Percentiles rank a stretch among this genome's conserved stretches.
Evolutionary conservation across 2,888 invertebrate species (phyloP).

Genomic region (Alloplasta piceator): DNA sequence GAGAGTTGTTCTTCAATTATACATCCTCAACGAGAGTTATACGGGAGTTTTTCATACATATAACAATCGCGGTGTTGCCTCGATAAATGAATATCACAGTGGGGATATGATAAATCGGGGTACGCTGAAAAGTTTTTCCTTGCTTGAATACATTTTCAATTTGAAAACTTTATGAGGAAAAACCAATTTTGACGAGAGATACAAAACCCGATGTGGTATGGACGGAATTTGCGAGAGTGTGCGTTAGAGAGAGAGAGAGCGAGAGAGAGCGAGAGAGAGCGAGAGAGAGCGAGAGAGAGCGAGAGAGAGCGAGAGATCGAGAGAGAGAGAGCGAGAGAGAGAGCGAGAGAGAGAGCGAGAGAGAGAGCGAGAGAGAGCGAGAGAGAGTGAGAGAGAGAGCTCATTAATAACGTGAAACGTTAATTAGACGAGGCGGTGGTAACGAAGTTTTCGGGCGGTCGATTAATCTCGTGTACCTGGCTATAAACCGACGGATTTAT

Average conservation of each 20-base stretch:
- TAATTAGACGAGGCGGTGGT: conserved; percentile 59
- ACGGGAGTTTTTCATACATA: conserved; percentile 2
- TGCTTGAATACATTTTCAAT: conserved; percentile 36
- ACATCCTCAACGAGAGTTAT: conserved; percentile 16
- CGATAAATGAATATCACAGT: conserved; percentile 49
- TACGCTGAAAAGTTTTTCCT: conserved; percentile 19
- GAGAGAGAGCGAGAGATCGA: conserved; percentile 1
- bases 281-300: background rate
- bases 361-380: conserved; percentile 3
- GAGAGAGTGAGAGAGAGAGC: conserved; percentile 35
- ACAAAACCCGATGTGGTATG: conserved; percentile 12
- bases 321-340: background rate
- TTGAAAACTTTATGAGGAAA: conserved; percentile 26
- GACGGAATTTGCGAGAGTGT: background rate
- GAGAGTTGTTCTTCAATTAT: conserved; percentile 6
- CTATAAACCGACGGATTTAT: conserved; percentile 60
- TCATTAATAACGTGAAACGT: conserved; percentile 66
- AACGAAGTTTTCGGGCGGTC: conserved; percentile 64
- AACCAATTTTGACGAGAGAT: conserved; percentile 44
- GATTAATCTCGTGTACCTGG: conserved; percentile 65
- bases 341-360: background rate
- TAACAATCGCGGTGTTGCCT: background rate
- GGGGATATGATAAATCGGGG: background rate
- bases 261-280: no score
- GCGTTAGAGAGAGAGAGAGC: conserved; percentile 16